Evolutionary conservation across 1,140 invertebrate species (phyloP).

Genomic region (Heliconius hewitsoni): DNA sequence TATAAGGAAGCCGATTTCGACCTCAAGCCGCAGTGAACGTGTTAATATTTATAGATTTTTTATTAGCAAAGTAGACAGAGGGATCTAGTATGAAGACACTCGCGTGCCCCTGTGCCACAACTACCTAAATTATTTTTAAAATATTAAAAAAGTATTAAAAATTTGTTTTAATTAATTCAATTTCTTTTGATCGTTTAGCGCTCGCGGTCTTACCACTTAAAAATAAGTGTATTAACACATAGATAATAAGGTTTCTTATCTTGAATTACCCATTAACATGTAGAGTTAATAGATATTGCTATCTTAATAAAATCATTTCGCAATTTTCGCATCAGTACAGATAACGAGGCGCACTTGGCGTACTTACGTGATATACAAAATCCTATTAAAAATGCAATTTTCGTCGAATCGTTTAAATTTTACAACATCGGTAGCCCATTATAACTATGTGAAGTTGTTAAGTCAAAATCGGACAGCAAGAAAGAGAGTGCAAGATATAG

Average conservation of each 20-base stretch:
- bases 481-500: slow-evolving; percentile 62
- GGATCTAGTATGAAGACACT: no score
- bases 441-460: slow-evolving; percentile 69
- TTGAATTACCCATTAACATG: slow-evolving; percentile 53
- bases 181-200: not conserved
- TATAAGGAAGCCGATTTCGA: no score
- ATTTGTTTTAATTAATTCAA: not conserved
- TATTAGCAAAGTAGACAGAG: no score
- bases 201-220: slow-evolving; percentile 3
- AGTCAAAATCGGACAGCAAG: slow-evolving; percentile 56
- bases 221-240: slow-evolving; percentile 59
- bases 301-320: slow-evolving; percentile 64
- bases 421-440: slow-evolving; percentile 62
- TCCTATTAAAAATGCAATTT: slow-evolving; percentile 60
- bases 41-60: no score
- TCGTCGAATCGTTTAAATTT: slow-evolving; percentile 69
- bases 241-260: slow-evolving; percentile 56
- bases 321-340: slow-evolving; percentile 53
- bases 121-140: no score
- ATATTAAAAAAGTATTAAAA: no score
- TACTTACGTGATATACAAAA: slow-evolving; percentile 60
- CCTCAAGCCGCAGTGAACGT: no score
- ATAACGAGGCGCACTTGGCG: slow-evolving; percentile 54
- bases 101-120: no score
- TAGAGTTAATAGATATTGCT: slow-evolving; percentile 48